Base-by-base conservation (phyloP, 2,797 vertebrate species). In the Gymnothorax javanicus region DNA sequence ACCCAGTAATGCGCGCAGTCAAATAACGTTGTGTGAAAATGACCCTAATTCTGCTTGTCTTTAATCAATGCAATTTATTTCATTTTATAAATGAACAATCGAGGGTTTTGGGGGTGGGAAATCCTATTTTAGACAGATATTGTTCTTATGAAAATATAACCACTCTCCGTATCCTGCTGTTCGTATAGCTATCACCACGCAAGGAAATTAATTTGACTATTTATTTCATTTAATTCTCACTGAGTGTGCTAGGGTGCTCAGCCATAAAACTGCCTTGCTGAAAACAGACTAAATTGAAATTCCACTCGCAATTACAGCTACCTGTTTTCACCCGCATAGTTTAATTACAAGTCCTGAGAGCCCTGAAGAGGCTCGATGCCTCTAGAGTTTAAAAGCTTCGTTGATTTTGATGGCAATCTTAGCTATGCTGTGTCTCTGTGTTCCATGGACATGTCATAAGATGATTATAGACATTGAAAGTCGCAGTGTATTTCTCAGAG, bases 271-370 rank as follows among this genome's bases (percentile, higher is more conserved):
- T 92, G 94, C 93, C 93, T 92, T 91, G 90, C 90, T 91, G 89
- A 93, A 95, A 92, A 93, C 93, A 95, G 94, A 96, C 93, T 93
- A 94, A 94, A 94, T 93, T 94, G 94, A 93, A 94, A 95, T 95
- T 95, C 93, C 94, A 93, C 94, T 93, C 95, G 92, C 93, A 94
- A 95, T 95, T 95, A 94, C 92, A 94, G 93, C 4, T 33, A 83
- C 81, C 81, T 59, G 81, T 83, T 83, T 83, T 27, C 81, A 59
- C 20, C 56, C 52, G 5, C 54, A 20, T 25, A 9, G 25, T 23
- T 81, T 81, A 81, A 81, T 81, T 56, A 23, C 5, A 81, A 81
- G 50, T 23, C 77, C 50, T 23, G 50, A 12, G 20, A 52, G 50
- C 17, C 15, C 11, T 4, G 15, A 23, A 2, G 50, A 81, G 17